These are phyloP conservation scores for Scortum barcoo DNA, from an alignment of 2,113 vertebrate species.

Conservation along the genomic window DNA sequence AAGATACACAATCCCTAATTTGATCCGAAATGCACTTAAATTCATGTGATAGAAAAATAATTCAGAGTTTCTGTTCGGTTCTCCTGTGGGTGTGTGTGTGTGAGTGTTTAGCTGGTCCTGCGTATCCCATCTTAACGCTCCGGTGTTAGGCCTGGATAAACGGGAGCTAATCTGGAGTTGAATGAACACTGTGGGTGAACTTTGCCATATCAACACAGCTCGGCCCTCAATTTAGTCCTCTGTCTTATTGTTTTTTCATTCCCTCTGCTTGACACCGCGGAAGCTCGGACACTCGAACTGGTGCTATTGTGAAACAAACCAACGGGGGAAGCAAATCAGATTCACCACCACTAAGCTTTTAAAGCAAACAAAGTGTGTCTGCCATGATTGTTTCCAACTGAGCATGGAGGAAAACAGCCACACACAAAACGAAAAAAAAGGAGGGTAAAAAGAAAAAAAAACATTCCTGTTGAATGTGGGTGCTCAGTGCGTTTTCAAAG, in stretches of 20 bases:
- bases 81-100: constrained; percentile 15
- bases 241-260: constrained; percentile 31
- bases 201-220: constrained; percentile 71
- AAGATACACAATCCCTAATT: constrained; percentile 29
- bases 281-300: constrained; percentile 72
- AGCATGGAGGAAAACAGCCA: constrained; percentile 43
- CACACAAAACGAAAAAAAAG: no score
- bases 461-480: constrained; percentile 74
- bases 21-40: constrained; percentile 71
- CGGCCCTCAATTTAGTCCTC: constrained; percentile 41
- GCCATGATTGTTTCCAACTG: constrained; percentile 53
- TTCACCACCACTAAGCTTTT: constrained; percentile 49
- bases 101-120: constrained; percentile 56
- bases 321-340: constrained; percentile 55
- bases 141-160: constrained; percentile 51
- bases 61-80: constrained; percentile 37
- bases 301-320: constrained; percentile 82
- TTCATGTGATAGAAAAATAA: constrained; percentile 11
- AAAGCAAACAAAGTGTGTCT: constrained; percentile 60
- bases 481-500: constrained; percentile 68
- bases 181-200: constrained; percentile 54
- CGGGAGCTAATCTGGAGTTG: constrained; percentile 55
- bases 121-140: constrained; percentile 24
- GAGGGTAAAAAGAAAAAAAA: constrained; percentile 14
- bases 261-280: constrained; percentile 53